These are phyloP conservation scores for Gymnoscopelus braueri DNA, from an alignment of 2,797 vertebrate species.

Conservation along the genomic window DNA sequence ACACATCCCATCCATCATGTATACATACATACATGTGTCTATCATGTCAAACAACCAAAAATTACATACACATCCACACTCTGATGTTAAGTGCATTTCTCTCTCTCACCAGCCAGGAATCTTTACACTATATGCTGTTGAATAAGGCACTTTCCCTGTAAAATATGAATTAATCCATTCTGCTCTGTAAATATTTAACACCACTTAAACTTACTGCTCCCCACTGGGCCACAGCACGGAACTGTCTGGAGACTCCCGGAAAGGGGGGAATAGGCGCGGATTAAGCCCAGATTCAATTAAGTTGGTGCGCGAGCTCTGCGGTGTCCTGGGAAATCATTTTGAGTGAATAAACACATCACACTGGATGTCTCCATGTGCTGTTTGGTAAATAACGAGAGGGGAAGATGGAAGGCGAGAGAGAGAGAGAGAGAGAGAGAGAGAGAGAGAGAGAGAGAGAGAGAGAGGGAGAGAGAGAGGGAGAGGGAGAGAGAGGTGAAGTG, in stretches of 20 bases:
- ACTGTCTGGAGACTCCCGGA: constrained; percentile 63
- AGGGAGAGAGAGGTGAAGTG: not conserved
- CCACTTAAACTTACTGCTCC: constrained; percentile 77
- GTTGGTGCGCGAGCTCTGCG: constrained; percentile 52
- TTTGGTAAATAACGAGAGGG: constrained; percentile 67
- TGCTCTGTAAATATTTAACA: constrained; percentile 81
- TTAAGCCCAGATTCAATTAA: constrained; percentile 82
- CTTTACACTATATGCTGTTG: constrained; percentile 33
- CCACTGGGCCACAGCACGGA: constrained; percentile 51
- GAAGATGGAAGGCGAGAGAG: not conserved
- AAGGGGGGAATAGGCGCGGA: constrained; percentile 51
- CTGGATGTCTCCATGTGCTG: constrained; percentile 63
- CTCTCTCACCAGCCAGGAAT: constrained; percentile 29
- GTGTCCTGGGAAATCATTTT: constrained; percentile 80
- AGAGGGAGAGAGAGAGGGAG: not conserved
- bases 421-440: not conserved
- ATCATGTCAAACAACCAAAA: constrained; percentile 14
- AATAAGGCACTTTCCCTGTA: constrained; percentile 41
- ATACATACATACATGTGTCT: not conserved
- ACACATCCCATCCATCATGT: not conserved
- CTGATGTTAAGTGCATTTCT: constrained; percentile 20
- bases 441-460: not conserved
- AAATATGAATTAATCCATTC: constrained; percentile 77
- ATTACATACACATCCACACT: not conserved
- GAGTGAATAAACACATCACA: constrained; percentile 82